These are phyloP conservation scores for Diceros bicornis DNA, from an alignment of 2,797 vertebrate genomes.

Conservation along the genomic window DNA sequence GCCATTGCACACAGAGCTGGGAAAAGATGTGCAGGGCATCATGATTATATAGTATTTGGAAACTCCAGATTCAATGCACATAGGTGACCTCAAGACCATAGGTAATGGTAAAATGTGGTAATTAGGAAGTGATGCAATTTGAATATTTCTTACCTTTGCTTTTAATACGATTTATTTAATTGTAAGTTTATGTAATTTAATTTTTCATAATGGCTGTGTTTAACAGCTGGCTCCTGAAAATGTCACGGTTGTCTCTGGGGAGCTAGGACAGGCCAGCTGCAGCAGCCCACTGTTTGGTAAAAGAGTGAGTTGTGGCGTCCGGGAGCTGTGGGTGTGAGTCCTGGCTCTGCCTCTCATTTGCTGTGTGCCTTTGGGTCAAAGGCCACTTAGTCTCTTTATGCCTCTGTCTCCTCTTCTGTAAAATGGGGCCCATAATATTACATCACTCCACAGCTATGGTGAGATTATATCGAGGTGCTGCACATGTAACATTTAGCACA, in stretches of 20 bases:
- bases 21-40: rapidly evolving
- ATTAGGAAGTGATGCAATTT: background rate
- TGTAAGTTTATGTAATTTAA: background rate
- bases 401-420: background rate
- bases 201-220: background rate
- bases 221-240: background rate
- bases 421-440: rapidly evolving
- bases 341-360: background rate
- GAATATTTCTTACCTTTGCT: background rate
- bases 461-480: rapidly evolving
- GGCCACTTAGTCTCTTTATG: background rate
- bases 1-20: background rate
- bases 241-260: no score
- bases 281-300: rapidly evolving
- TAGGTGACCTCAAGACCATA: background rate
- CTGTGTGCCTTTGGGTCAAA: no score
- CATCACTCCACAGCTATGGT: rapidly evolving
- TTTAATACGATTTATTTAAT: background rate
- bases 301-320: background rate
- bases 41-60: background rate
- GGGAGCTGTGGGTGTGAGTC: background rate
- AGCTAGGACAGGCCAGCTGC: background rate
- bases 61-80: rapidly evolving
- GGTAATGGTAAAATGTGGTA: background rate
- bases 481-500: rapidly evolving